Conservation (phyloP, 64 coral and sea anemone genomes). For the Astreopora myriophthalma region DNA sequence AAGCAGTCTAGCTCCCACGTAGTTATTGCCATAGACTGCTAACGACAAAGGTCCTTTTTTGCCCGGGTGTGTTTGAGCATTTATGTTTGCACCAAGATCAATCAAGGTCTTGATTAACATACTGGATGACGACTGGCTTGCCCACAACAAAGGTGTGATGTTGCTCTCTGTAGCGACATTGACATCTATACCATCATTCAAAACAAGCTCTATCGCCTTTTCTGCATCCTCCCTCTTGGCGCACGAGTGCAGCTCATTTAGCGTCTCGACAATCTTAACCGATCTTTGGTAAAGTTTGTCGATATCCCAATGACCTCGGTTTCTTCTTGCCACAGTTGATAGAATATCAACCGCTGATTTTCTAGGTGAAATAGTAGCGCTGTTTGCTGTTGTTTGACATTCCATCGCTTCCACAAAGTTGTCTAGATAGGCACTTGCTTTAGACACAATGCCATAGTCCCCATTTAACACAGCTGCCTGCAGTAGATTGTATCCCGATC, state of each 20-base stretch:
- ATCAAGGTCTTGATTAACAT: not conserved
- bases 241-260: not conserved
- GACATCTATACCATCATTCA: not conserved
- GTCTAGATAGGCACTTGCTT: not conserved
- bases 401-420: not conserved
- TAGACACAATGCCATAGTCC: not conserved
- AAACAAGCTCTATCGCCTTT: not conserved
- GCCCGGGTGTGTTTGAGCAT: not conserved
- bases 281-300: not conserved
- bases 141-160: not conserved
- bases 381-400: not conserved
- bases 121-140: not conserved
- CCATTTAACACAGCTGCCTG: not conserved
- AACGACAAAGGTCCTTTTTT: not conserved
- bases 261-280: not conserved
- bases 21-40: not conserved
- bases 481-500: not conserved
- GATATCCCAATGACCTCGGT: not conserved
- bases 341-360: not conserved
- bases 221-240: not conserved
- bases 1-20: not conserved
- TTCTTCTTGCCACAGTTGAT: not conserved
- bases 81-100: not conserved
- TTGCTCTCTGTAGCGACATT: not conserved
- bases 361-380: not conserved